Evolutionary conservation across 1,140 invertebrate genomes (phyloP).

Genomic region (Drosophila gunungcola): DNA sequence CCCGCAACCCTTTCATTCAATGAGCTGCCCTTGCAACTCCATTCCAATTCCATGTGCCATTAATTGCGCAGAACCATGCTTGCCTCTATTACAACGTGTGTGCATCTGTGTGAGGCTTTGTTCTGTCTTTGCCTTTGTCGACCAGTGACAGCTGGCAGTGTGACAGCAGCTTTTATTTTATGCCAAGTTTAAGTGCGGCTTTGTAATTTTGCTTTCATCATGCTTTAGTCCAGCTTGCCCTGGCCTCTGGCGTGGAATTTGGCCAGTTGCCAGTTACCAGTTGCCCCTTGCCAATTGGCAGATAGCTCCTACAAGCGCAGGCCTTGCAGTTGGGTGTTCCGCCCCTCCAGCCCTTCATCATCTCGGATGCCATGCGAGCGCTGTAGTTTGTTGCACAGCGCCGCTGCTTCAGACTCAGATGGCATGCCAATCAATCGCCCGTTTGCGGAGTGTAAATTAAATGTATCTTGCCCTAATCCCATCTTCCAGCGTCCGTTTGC

Average conservation of each 20-base stretch:
- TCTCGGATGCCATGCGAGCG: slow-evolving; percentile 4
- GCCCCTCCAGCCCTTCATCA: slow-evolving; percentile 25
- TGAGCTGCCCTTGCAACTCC: slow-evolving; percentile 7
- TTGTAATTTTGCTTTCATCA: slow-evolving; percentile 51
- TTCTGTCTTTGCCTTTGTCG: slow-evolving; percentile 24
- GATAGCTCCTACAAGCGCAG: slow-evolving; percentile 12
- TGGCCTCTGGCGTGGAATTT: not conserved
- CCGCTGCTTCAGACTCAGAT: slow-evolving; percentile 1
- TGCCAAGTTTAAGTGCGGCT: slow-evolving; percentile 50
- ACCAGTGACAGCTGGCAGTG: slow-evolving; percentile 43
- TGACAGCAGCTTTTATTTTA: slow-evolving; percentile 58
- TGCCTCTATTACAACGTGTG: not conserved
- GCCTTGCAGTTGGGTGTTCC: slow-evolving; percentile 3
- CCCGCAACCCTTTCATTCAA: slow-evolving; percentile 7
- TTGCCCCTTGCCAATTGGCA: slow-evolving; percentile 1
- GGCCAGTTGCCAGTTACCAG: slow-evolving; percentile 33
- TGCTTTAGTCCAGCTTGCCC: not conserved
- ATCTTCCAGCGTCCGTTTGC: not conserved
- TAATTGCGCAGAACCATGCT: slow-evolving; percentile 46
- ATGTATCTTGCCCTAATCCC: slow-evolving; percentile 10
- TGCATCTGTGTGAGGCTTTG: slow-evolving; percentile 12
- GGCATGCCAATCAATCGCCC: slow-evolving; percentile 1
- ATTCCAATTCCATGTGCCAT: slow-evolving; percentile 47
- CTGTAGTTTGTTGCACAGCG: slow-evolving; percentile 29
- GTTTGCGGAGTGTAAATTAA: not conserved